Conservation (phyloP, 2,888 invertebrate species). For the Pseudanteris insignis region DNA sequence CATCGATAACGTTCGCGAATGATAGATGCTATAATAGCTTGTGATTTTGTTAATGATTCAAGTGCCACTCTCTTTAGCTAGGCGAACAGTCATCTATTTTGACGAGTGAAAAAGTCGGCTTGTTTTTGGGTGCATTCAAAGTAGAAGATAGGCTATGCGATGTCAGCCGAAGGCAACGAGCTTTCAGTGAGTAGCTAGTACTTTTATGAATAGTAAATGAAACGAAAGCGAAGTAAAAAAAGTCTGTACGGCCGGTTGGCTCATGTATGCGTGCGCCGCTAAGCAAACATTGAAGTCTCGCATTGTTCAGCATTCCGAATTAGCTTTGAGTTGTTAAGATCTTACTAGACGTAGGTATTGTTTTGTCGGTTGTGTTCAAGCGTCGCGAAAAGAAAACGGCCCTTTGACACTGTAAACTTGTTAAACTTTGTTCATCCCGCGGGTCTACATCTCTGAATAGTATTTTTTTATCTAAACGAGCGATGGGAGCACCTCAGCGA, state of each 20-base stretch:
- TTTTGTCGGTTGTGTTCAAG: constrained; percentile 29
- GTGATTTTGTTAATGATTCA: too few relatives aligned
- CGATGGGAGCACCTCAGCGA: constrained; percentile 1
- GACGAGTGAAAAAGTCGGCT: too few relatives aligned
- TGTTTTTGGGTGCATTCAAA: not conserved
- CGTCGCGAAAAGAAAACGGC: constrained; percentile 13
- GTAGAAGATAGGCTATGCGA: not conserved
- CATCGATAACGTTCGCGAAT: too few relatives aligned
- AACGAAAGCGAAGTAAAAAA: not conserved
- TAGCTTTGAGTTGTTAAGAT: constrained; percentile 37
- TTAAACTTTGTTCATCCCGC: constrained; percentile 31
- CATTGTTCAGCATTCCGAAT: constrained; percentile 29
- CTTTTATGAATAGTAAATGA: not conserved
- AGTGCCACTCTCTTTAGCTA: too few relatives aligned
- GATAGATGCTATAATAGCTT: too few relatives aligned
- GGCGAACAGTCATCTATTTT: too few relatives aligned
- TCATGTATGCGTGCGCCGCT: too few relatives aligned
- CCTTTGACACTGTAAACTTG: constrained; percentile 39
- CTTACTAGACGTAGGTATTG: constrained; percentile 36
- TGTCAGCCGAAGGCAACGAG: not conserved
- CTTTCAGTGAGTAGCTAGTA: not conserved
- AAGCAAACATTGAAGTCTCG: too few relatives aligned
- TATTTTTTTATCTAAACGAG: constrained; percentile 21
- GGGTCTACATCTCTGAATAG: constrained; percentile 6
- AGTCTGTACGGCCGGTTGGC: not conserved